These are phyloP conservation scores for Macrocentrus cingulum DNA, from an alignment of 1,140 invertebrate species.

Conservation along the genomic window DNA sequence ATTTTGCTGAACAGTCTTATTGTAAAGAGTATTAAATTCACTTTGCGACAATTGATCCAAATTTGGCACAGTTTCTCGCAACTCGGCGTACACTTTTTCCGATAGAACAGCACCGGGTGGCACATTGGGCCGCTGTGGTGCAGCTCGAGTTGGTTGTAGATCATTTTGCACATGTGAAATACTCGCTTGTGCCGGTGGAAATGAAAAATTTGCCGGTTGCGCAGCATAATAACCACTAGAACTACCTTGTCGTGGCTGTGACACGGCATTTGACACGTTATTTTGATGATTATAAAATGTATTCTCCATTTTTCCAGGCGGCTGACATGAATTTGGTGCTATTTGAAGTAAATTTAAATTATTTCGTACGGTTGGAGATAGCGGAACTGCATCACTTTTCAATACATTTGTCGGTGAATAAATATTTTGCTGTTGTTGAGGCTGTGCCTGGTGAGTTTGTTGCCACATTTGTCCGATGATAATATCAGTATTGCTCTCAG, in stretches of 20 bases:
- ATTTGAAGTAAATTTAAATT: slow-evolving; percentile 29
- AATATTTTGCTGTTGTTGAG: slow-evolving; percentile 18
- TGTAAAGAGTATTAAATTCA: slow-evolving; percentile 57
- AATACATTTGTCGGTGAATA: slow-evolving; percentile 7
- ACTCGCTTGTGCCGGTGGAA: slow-evolving; percentile 18
- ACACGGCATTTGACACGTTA: background rate
- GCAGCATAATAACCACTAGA: background rate
- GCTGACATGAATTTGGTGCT: slow-evolving; percentile 26
- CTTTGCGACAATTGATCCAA: slow-evolving; percentile 53
- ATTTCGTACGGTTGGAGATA: slow-evolving; percentile 10
- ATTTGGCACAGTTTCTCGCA: slow-evolving; percentile 54
- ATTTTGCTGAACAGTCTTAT: slow-evolving; percentile 56
- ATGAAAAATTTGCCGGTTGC: slow-evolving; percentile 25
- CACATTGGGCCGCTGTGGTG: slow-evolving; percentile 30
- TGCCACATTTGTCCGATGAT: slow-evolving; percentile 52
- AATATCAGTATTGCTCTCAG: slow-evolving; percentile 41
- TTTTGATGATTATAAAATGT: background rate
- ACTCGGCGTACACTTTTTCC: slow-evolving; percentile 52
- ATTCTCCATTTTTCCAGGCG: slow-evolving; percentile 9
- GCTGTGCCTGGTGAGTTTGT: slow-evolving; percentile 32
- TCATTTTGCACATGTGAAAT: slow-evolving; percentile 41
- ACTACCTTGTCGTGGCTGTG: background rate
- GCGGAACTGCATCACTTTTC: background rate
- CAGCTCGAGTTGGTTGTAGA: slow-evolving; percentile 24
- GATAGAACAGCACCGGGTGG: slow-evolving; percentile 37